Evolutionary conservation across 1,140 invertebrate genomes (phyloP).

Genomic region (Anastrepha ludens): DNA sequence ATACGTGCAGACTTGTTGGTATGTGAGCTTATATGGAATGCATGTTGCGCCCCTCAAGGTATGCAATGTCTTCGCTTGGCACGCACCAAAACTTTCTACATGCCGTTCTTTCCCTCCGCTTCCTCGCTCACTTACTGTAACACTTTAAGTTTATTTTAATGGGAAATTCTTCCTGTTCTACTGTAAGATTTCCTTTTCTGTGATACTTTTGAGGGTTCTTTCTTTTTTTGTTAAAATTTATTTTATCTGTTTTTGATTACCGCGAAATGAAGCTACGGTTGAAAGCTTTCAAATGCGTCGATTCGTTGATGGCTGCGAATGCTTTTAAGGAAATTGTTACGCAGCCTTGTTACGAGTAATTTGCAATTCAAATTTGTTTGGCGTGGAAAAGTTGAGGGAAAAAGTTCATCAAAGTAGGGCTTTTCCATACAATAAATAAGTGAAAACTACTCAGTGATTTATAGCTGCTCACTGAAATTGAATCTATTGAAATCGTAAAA

Average conservation of each 20-base stretch:
- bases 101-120: background rate
- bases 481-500: too few species aligned
- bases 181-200: background rate
- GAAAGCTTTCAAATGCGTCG: conserved; percentile 10
- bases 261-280: background rate
- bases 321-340: conserved; percentile 4
- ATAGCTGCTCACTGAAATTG: too few species aligned
- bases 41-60: background rate
- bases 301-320: conserved; percentile 9
- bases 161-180: background rate
- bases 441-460: too few species aligned
- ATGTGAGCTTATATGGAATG: background rate
- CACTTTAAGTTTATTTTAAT: conserved; percentile 24
- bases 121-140: background rate
- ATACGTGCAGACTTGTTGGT: background rate
- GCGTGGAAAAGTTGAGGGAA: background rate
- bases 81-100: background rate
- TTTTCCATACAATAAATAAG: background rate
- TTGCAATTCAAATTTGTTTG: conserved; percentile 10
- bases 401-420: background rate
- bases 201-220: background rate
- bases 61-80: background rate
- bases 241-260: conserved; percentile 16
- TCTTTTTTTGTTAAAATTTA: background rate
- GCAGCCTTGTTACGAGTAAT: background rate